A percentile compares a stretch with the other conserved stretches of the same genome.
Conservation (phyloP, 64 coral and sea anemone genomes). For the Montipora efflorescens region DNA sequence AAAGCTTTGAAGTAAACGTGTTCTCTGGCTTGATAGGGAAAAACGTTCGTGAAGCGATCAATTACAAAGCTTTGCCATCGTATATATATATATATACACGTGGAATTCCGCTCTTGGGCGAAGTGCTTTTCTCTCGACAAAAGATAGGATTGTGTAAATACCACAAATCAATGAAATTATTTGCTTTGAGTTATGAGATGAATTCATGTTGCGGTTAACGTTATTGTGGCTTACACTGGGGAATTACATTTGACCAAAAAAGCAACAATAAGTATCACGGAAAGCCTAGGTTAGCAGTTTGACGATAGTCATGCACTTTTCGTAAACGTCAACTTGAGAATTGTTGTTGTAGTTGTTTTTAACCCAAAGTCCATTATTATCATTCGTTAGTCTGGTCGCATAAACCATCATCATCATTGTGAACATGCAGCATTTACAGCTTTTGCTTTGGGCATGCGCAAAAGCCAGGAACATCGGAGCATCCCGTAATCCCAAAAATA, state of each 20-base stretch:
- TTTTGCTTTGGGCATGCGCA: no score
- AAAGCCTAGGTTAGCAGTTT: background rate
- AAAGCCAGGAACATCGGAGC: no score
- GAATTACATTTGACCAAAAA: background rate
- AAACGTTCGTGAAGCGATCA: constrained; percentile 27
- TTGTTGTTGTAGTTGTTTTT: background rate
- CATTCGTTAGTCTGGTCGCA: background rate
- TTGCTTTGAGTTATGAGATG: background rate
- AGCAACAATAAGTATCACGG: background rate
- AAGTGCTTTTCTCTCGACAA: background rate
- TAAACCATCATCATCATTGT: background rate
- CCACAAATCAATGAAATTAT: background rate
- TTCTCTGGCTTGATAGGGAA: constrained; percentile 53
- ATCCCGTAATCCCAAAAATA: no score
- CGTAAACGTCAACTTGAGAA: background rate
- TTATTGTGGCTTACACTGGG: background rate
- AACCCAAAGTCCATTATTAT: background rate
- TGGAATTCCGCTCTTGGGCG: background rate
- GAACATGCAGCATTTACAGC: background rate
- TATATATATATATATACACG: background rate
- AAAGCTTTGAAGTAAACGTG: constrained; percentile 1
- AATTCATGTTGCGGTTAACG: background rate
- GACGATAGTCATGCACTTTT: background rate
- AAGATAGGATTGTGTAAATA: background rate
- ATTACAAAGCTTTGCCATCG: background rate